Percentiles rank a stretch among this genome's conserved stretches.
Evolutionary conservation across 2,113 vertebrate species (phyloP).

Genomic region (Ondatra zibethicus): DNA sequence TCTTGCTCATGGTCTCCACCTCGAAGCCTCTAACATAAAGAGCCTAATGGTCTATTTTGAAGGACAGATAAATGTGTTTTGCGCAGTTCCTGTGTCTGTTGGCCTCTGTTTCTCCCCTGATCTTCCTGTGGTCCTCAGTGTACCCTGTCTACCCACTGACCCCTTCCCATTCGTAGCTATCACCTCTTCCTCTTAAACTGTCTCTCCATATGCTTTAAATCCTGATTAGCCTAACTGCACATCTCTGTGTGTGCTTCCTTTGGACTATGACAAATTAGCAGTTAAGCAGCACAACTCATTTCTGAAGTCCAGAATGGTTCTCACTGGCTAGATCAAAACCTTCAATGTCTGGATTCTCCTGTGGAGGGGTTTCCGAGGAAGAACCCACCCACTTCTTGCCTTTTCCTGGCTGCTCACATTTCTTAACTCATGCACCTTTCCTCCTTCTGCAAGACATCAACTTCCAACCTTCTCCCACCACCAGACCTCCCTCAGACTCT

Average conservation of each 20-base stretch:
- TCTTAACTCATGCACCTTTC: background rate
- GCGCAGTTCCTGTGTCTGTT: background rate
- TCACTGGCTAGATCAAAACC: background rate
- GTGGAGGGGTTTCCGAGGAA: background rate
- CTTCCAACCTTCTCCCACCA: accelerated
- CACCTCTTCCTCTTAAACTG: background rate
- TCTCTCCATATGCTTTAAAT: background rate
- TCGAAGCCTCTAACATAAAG: background rate
- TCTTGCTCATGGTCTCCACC: background rate
- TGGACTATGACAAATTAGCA: background rate
- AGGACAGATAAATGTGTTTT: background rate
- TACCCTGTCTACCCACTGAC: background rate
- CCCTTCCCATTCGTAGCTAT: background rate
- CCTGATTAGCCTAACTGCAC: background rate
- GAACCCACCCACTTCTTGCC: background rate
- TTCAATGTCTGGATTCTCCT: background rate
- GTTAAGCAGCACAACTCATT: background rate
- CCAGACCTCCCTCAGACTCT: background rate
- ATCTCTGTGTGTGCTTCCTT: background rate
- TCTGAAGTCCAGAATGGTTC: constrained; percentile 29
- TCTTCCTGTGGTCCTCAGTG: background rate
- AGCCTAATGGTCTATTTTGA: background rate
- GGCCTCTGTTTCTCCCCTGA: background rate
- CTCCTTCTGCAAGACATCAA: background rate
- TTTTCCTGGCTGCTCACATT: background rate